phyloP scores from a whole-genome alignment of 1,140 invertebrate genomes.

The Onthophagus taurus region DNA sequence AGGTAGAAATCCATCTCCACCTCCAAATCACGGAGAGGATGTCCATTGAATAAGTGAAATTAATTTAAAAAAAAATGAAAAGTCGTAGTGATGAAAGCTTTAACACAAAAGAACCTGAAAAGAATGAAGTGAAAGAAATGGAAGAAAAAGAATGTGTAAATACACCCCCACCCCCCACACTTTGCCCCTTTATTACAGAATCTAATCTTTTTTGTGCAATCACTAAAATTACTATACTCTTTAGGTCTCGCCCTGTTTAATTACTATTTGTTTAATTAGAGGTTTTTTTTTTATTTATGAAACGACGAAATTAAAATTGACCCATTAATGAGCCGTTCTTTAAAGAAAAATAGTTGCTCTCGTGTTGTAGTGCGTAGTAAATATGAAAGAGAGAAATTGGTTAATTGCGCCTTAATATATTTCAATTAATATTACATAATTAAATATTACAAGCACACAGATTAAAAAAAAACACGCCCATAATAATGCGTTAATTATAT shows the following conservation, averaged over 20 bases:
- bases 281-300: slow-evolving; percentile 1
- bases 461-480: too few species aligned
- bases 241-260: slow-evolving; percentile 6
- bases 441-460: too few species aligned
- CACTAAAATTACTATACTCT: slow-evolving; percentile 11
- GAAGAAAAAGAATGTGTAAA: too few species aligned
- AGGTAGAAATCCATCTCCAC: slow-evolving; percentile 36
- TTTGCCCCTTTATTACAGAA: too few species aligned
- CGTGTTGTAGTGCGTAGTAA: too few species aligned
- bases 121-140: slow-evolving; percentile 8
- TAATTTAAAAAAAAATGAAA: slow-evolving; percentile 2
- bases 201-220: too few species aligned
- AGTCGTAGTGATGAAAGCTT: slow-evolving; percentile 9
- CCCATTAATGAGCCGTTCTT: neutral
- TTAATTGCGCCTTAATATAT: too few species aligned
- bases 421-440: too few species aligned
- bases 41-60: slow-evolving; percentile 4
- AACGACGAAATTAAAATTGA: neutral
- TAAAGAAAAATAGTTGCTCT: neutral
- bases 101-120: slow-evolving; percentile 13
- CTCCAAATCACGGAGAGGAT: slow-evolving; percentile 28
- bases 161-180: too few species aligned
- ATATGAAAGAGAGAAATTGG: too few species aligned
- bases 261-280: slow-evolving; percentile 7
- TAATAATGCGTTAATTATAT: too few species aligned